A percentile compares a stretch with the other conserved stretches of the same genome.
Conservation (phyloP, 2,888 invertebrate species). For the Myopa testacea region DNA sequence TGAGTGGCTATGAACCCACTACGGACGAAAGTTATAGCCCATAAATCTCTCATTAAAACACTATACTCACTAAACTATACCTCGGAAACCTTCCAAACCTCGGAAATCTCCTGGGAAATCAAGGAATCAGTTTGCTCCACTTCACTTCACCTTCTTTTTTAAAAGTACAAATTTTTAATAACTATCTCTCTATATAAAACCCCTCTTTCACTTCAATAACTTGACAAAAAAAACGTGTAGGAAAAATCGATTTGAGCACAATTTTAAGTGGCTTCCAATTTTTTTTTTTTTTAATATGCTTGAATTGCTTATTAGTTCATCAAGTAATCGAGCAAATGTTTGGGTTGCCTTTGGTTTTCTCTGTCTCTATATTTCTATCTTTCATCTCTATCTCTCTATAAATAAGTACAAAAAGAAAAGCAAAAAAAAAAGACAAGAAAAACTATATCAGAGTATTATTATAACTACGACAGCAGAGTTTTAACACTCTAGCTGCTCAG, state of each 20-base stretch:
- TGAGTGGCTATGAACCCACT: too few relatives aligned
- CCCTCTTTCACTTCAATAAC: not conserved
- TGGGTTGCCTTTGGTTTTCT: not conserved
- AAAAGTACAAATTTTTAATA: too few relatives aligned
- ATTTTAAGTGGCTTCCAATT: not conserved
- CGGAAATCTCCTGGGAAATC: too few relatives aligned
- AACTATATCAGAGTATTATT: not conserved
- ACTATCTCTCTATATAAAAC: too few relatives aligned
- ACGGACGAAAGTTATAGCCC: too few relatives aligned
- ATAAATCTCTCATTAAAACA: too few relatives aligned
- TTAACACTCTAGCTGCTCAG: constrained; percentile 35
- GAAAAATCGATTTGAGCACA: not conserved
- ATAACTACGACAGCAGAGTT: not conserved
- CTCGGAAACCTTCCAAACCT: too few relatives aligned
- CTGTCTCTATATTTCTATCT: not conserved
- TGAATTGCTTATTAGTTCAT: constrained; percentile 30
- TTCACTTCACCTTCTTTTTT: too few relatives aligned
- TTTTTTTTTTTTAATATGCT: not conserved
- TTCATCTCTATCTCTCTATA: not conserved
- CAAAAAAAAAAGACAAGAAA: not conserved
- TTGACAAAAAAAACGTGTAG: not conserved
- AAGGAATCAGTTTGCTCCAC: too few relatives aligned
- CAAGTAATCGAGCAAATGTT: not conserved
- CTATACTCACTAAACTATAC: too few relatives aligned
- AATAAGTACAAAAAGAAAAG: not conserved